phyloP scores from a whole-genome alignment of 1,140 invertebrate genomes.

The Tetragnatha versicolor region DNA sequence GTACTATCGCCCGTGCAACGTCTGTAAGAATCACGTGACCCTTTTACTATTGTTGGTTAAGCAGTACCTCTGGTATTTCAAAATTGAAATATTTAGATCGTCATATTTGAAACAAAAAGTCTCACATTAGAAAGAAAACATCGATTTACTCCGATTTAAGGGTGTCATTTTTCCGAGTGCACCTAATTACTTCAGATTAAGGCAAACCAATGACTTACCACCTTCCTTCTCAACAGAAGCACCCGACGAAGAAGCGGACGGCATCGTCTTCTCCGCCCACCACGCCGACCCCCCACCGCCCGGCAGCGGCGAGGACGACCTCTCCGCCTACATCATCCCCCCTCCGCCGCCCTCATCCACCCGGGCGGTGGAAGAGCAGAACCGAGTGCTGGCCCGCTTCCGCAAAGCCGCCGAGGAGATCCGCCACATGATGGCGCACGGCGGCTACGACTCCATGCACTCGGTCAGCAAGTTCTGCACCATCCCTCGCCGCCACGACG shows the following conservation, averaged over 20 bases:
- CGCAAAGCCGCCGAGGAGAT: conserved; percentile 59
- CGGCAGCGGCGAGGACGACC: conserved; percentile 63
- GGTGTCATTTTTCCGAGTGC: too few relatives aligned
- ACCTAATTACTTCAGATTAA: too few relatives aligned
- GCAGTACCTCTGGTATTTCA: too few relatives aligned
- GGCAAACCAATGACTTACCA: too few relatives aligned
- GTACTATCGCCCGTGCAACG: too few relatives aligned
- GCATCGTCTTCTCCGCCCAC: conserved; percentile 38
- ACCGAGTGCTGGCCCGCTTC: conserved; percentile 57
- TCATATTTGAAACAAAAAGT: too few relatives aligned
- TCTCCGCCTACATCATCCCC: conserved; percentile 71
- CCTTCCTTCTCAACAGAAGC: not conserved
- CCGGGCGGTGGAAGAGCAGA: conserved; percentile 48
- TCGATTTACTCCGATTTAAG: too few relatives aligned
- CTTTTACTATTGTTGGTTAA: too few relatives aligned
- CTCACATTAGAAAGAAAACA: too few relatives aligned
- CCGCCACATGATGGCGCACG: conserved; percentile 53
- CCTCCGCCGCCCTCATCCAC: conserved; percentile 66
- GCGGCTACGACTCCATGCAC: conserved; percentile 43
- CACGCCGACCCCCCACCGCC: conserved; percentile 72
- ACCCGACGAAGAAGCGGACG: conserved; percentile 16
- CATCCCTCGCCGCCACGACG: conserved; percentile 42
- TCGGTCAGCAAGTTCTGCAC: conserved; percentile 55
- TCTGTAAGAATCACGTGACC: too few relatives aligned
- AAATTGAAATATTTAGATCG: too few relatives aligned